These are phyloP conservation scores for Chydorus sphaericus DNA, from an alignment of 2,888 invertebrate genomes.

Conservation along the genomic window DNA sequence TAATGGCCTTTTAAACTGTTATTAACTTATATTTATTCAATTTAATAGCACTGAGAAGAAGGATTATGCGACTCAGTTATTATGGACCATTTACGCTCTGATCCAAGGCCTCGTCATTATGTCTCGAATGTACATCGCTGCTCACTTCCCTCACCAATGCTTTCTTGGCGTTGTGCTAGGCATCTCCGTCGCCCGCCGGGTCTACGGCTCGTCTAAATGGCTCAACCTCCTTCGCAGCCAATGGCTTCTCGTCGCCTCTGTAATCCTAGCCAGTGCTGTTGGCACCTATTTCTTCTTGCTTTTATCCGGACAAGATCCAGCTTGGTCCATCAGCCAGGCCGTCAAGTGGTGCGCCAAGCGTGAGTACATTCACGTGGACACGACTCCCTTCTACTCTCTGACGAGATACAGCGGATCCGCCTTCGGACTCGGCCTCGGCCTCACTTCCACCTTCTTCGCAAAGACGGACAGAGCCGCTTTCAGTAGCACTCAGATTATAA, in stretches of 20 bases:
- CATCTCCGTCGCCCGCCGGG: conserved; percentile 22
- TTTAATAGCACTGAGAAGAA: conserved; percentile 15
- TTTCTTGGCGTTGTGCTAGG: conserved; percentile 40
- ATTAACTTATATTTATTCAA: conserved; percentile 14
- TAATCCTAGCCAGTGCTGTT: conserved; percentile 20
- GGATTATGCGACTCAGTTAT: conserved; percentile 22
- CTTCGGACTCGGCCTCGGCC: conserved; percentile 31
- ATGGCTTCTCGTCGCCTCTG: conserved; percentile 19
- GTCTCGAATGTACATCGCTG: conserved; percentile 48
- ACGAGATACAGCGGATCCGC: conserved; percentile 34
- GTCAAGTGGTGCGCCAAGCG: conserved; percentile 51
- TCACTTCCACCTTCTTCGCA: conserved; percentile 12
- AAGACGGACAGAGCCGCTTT: conserved; percentile 11
- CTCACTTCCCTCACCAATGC: conserved; percentile 63
- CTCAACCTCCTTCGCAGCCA: conserved; percentile 19
- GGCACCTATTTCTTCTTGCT: conserved; percentile 27
- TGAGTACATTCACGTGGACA: conserved; percentile 44
- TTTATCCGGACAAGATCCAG: conserved; percentile 42
- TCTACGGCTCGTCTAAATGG: conserved; percentile 20
- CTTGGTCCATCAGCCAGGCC: conserved; percentile 49
- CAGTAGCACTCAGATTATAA: neutral
- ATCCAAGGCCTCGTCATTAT: conserved; percentile 35
- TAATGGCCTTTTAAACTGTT: neutral
- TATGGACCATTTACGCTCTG: conserved; percentile 32
- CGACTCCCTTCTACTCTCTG: conserved; percentile 45